A percentile compares a stretch with the other conserved stretches of the same genome.
phyloP scores from a whole-genome alignment of 1,140 invertebrate species.

The Brachionus rubens region DNA sequence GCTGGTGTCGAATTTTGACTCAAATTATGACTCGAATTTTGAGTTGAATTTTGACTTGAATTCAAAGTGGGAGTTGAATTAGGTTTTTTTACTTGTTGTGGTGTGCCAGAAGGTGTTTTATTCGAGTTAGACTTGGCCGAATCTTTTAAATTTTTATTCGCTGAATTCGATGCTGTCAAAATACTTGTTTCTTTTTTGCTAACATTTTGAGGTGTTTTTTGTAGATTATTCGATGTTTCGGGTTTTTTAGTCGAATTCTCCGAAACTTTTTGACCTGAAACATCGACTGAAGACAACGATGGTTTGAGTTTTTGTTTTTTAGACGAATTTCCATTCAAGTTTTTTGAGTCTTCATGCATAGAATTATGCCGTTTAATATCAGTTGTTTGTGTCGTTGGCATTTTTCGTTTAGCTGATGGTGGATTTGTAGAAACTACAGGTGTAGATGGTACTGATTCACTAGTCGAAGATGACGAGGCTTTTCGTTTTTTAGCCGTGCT shows the following conservation, averaged over 20 bases:
- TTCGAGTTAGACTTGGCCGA: neutral
- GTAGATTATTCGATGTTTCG: neutral
- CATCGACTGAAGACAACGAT: neutral
- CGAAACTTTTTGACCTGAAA: neutral
- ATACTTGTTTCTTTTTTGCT: neutral
- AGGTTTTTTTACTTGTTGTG: no score
- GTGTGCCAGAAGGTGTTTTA: no score
- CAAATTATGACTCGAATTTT: neutral
- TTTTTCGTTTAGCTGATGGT: conserved; percentile 26
- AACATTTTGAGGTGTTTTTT: neutral
- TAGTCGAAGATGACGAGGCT: neutral
- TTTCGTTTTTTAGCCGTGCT: conserved; percentile 2
- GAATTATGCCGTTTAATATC: conserved; percentile 20
- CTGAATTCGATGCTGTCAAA: neutral
- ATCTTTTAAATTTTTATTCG: neutral
- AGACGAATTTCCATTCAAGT: neutral
- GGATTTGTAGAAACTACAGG: neutral
- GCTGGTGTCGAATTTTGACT: neutral
- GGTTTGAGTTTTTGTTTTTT: conserved; percentile 29
- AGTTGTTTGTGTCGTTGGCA: neutral
- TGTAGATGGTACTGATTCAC: neutral
- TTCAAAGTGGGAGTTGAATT: neutral
- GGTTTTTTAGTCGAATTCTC: neutral
- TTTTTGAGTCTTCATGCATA: neutral
- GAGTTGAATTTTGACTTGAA: neutral